Evolutionary conservation across 2,888 invertebrate genomes (phyloP), one percentile per base, ranked within the genome.

Genomic region (Kryphioiulus occultus): DNA sequence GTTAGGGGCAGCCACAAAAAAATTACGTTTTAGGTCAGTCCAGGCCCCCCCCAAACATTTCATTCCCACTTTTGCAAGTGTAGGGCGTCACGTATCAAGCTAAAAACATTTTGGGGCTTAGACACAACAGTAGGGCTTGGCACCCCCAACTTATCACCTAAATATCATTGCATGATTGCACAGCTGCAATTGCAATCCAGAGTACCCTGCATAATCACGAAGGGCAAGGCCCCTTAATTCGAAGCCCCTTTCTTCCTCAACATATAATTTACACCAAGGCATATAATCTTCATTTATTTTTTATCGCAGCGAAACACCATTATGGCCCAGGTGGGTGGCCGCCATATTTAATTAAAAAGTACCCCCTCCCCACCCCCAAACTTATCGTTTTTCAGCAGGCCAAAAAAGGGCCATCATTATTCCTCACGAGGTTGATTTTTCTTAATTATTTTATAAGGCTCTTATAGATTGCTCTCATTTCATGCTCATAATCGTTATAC

Each of bases 381-480:
- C 78, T 78, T 78, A 78, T 78, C 78, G 78, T 78, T 30, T 26
- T 78, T 15, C 10, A 78, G 78, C 78, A 78, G 26, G 78, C 78
- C 12, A 68, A 78, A 78, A 30, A 30, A 30, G 30, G 30, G 12
- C 44, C 68, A 78, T 78, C 26, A 26, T 68, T 68, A 68, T 68
- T 78, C 78, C 12, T 78, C 12, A 26, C 15, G 22, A 10, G 30
- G 30, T 30, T 15, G 15, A 26, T 78, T 78, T 44, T 78, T 78
- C 78, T 78, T 78, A 78, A 78, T 78, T 78, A 78, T 78, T 78
- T 78, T 78, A 78, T 78, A 78, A 78, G 78, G 78, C 22, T 12
- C 78, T 78, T 78, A 44, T 44, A 12, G 78, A 78, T 78, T 15
- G 78, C 30, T 78, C 78, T 15, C 30, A 78, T 78, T 78, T 78